Evolutionary conservation across 2,888 invertebrate genomes (phyloP), one percentile per base, ranked within the genome.

Genomic region (Polydrusus tereticollis): DNA sequence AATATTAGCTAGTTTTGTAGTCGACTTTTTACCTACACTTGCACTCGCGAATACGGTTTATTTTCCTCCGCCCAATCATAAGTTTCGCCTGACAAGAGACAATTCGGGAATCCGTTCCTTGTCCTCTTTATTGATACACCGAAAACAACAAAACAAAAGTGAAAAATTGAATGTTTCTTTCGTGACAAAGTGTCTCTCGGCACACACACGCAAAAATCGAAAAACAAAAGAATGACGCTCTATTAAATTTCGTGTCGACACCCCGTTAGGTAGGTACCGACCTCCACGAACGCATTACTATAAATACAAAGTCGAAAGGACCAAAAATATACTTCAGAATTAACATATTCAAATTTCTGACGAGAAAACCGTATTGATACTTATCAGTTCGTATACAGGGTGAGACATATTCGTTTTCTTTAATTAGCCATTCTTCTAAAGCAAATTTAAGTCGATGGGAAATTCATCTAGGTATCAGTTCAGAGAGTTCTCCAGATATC

Each of bases 261-360:
- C 85, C 83, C 85, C 82, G 83, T 85, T 82, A 81, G 78, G 81
- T 81, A 81, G 82, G 80, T 80, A 74, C 80, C 80, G 79, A 80
- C 80, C 81, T 80, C 80, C 82, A 78, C 81, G 78, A 79, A 82
- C 77, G 72, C 82, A 82, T 81, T 81, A 82, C 82, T 80, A 83
- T 83, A 83, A 83, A 83, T 83, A 81, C 79, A 76, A 76, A 76
- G 77, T 68, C 76, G 76, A 76, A 74, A 60, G 65, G 65, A 70
- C 65, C 60, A 63, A 62, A 72, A 72, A 64, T 65, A 71, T 50
- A 41, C 45, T n/a, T 47, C 58, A 36, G 55, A 82, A 84, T 84
- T 84, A 82, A 82, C 84, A 83, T 85, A 83, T 84, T 78, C 77
- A 77, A 78, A 80, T 80, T 79, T 78, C 76, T 75, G 76, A 74